These are phyloP conservation scores for Dendrolimus houi DNA, from an alignment of 2,888 invertebrate genomes.

Conservation along the genomic window DNA sequence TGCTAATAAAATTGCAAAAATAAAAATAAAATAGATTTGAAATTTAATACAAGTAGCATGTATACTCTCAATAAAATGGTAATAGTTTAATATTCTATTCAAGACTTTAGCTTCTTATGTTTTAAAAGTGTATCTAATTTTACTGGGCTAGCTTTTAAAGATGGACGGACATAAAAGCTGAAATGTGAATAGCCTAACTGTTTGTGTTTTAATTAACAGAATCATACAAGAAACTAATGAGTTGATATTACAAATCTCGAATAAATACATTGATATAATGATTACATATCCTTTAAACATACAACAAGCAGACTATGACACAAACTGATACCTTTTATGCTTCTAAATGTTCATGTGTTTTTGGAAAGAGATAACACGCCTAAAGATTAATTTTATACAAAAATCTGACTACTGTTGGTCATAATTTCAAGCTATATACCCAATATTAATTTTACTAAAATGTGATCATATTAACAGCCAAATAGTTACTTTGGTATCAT, in stretches of 20 bases:
- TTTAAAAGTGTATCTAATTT: background rate
- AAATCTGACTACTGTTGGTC: conserved; percentile 11
- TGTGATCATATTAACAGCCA: conserved; percentile 31
- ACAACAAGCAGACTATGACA: conserved; percentile 7
- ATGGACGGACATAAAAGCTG: background rate
- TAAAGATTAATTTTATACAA: background rate
- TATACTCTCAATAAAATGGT: no score
- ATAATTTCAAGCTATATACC: conserved; percentile 12
- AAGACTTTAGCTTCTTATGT: no score
- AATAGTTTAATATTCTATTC: no score
- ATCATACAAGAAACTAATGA: background rate
- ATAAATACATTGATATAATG: conserved; percentile 1
- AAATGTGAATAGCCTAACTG: no score
- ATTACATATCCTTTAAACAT: conserved; percentile 1
- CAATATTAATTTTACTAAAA: conserved; percentile 33
- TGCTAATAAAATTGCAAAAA: no score
- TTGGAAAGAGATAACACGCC: background rate
- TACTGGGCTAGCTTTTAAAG: background rate
- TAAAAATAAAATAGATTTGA: no score
- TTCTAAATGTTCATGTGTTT: background rate
- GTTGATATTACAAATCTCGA: background rate
- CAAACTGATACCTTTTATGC: background rate
- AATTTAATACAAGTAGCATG: no score
- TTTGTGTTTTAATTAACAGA: no score
- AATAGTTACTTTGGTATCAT: conserved; percentile 46